These are phyloP conservation scores for Falcaria lacertinaria DNA, from an alignment of 2,888 invertebrate genomes.

Conservation along the genomic window DNA sequence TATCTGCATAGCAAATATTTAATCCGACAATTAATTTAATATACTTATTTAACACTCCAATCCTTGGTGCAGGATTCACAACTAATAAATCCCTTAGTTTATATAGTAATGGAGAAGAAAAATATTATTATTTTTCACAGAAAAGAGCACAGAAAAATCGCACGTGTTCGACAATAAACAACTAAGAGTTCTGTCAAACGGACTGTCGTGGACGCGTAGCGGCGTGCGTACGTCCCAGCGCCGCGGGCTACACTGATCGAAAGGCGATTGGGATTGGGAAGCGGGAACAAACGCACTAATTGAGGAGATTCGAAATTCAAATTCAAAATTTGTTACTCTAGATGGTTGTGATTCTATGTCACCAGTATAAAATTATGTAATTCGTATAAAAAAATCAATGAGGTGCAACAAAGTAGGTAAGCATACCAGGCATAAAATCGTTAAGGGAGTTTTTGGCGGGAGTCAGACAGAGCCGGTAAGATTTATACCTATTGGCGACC, in stretches of 20 bases:
- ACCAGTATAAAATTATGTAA: too few relatives aligned
- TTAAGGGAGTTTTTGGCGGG: too few relatives aligned
- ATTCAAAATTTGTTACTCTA: constrained; percentile 1
- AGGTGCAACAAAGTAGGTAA: too few relatives aligned
- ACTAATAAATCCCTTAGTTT: too few relatives aligned
- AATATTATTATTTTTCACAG: neutral
- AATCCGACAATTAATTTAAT: neutral
- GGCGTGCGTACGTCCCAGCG: constrained; percentile 51
- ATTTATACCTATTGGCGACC: too few relatives aligned
- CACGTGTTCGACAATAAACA: constrained; percentile 51
- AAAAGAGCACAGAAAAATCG: constrained; percentile 11
- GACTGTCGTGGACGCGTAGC: constrained; percentile 19
- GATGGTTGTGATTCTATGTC: neutral
- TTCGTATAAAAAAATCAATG: neutral
- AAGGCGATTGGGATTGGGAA: constrained; percentile 55
- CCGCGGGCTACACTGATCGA: constrained; percentile 60
- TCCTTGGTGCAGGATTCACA: neutral
- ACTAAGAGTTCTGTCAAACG: constrained; percentile 33
- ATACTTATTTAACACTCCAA: neutral
- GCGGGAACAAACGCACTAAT: constrained; percentile 32
- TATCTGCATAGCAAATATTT: neutral
- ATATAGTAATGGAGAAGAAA: too few relatives aligned
- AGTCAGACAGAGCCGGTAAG: too few relatives aligned
- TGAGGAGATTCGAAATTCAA: constrained; percentile 15
- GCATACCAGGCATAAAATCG: too few relatives aligned